Conservation (phyloP, 1,140 invertebrate species). For the Zaprionus davidi region DNA sequence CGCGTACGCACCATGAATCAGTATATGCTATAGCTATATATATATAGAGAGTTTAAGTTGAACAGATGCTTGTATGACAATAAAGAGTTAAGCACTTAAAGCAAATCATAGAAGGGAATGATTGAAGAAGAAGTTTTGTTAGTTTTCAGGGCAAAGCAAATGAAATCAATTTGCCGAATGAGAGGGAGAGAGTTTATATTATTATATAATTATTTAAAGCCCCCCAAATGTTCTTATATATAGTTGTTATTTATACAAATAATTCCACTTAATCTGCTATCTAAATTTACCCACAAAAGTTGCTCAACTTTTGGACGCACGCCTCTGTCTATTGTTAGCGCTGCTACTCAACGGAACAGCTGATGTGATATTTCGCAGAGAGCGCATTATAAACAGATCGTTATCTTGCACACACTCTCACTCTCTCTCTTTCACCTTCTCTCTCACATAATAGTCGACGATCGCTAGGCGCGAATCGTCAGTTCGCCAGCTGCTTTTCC, state of each 20-base stretch:
- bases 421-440: neutral
- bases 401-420: conserved; percentile 4
- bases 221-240: neutral
- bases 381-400: conserved; percentile 1
- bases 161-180: neutral
- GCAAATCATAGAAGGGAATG: neutral
- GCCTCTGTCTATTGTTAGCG: conserved; percentile 42
- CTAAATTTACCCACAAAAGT: conserved; percentile 38
- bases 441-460: conserved; percentile 6
- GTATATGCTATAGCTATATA: conserved; percentile 42
- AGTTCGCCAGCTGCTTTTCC: conserved; percentile 27
- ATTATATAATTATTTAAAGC: neutral
- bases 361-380: neutral
- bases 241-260: conserved; percentile 1
- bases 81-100: neutral
- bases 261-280: conserved; percentile 2
- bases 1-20: conserved; percentile 66
- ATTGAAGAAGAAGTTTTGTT: neutral
- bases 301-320: conserved; percentile 34
- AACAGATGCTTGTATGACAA: neutral
- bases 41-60: neutral
- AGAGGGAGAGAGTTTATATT: neutral
- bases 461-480: conserved; percentile 19
- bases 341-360: conserved; percentile 13
- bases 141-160: neutral